Percentiles rank a stretch among this genome's conserved stretches.
Evolutionary conservation across 2,797 vertebrate species (phyloP).

Genomic region (Acanthiza pusilla): DNA sequence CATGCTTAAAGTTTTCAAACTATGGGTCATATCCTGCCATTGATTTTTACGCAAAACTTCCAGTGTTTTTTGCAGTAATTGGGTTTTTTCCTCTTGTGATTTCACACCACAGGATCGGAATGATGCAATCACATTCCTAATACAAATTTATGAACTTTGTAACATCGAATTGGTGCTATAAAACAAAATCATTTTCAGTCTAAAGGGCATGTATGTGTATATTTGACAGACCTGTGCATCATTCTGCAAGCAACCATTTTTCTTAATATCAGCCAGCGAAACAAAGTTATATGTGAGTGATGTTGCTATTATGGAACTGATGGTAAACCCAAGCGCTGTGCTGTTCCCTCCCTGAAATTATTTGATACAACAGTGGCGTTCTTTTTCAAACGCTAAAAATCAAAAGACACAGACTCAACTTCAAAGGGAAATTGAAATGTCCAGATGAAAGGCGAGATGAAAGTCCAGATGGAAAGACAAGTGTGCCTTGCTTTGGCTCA

Average conservation of each 20-base stretch:
- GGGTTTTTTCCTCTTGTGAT: conserved; percentile 62
- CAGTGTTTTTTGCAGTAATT: conserved; percentile 54
- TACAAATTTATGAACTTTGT: conserved; percentile 78
- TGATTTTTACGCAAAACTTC: conserved; percentile 70
- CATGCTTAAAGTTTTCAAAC: conserved; percentile 66
- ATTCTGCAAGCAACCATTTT: conserved; percentile 69
- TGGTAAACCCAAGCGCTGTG: conserved; percentile 52
- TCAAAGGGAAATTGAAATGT: conserved; percentile 69
- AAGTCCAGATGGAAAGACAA: conserved; percentile 64
- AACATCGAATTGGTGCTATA: conserved; percentile 67
- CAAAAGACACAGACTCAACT: conserved; percentile 46
- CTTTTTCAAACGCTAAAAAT: conserved; percentile 57
- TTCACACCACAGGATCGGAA: conserved; percentile 27
- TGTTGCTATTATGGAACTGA: conserved; percentile 73
- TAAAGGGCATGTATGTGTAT: conserved; percentile 69
- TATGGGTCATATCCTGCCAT: conserved; percentile 62
- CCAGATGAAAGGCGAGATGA: conserved; percentile 57
- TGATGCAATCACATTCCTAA: conserved; percentile 71
- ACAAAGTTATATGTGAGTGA: conserved; percentile 76
- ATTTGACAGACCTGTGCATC: conserved; percentile 75
- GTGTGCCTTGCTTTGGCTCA: conserved; percentile 26
- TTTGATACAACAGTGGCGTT: conserved; percentile 54
- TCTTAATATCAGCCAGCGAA: conserved; percentile 77
- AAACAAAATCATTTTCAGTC: conserved; percentile 75
- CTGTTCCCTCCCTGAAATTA: conserved; percentile 69